Conservation (phyloP, 2,888 invertebrate species). For the Phortica magna region DNA sequence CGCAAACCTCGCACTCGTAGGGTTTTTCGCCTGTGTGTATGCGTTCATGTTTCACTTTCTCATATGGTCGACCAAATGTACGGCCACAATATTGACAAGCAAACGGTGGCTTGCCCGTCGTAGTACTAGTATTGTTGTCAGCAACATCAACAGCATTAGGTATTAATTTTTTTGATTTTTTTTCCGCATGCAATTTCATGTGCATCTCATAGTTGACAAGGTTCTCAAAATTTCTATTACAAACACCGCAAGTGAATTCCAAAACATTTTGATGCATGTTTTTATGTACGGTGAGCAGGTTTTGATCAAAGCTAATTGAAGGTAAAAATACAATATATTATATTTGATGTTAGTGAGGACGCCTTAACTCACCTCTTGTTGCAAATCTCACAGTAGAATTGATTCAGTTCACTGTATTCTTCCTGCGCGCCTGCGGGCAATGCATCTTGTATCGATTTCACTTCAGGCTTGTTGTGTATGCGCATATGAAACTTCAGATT, state of each 20-base stretch:
- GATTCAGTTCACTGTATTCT: conserved; percentile 70
- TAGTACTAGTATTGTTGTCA: conserved; percentile 4
- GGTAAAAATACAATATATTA: neutral
- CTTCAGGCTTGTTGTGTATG: conserved; percentile 85
- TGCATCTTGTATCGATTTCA: conserved; percentile 71
- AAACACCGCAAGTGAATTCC: conserved; percentile 82
- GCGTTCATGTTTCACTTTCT: conserved; percentile 91
- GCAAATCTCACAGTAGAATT: conserved; percentile 80
- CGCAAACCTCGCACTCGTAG: conserved; percentile 88
- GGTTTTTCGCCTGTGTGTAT: conserved; percentile 91
- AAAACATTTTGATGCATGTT: conserved; percentile 82
- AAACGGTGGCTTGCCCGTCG: conserved; percentile 79
- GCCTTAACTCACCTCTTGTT: conserved; percentile 75
- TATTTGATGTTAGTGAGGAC: neutral
- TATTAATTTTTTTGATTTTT: neutral
- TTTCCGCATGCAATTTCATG: conserved; percentile 82
- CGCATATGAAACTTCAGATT: conserved; percentile 82
- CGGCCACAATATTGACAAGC: conserved; percentile 86
- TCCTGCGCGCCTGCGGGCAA: conserved; percentile 71
- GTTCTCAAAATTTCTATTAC: conserved; percentile 86
- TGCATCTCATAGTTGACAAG: conserved; percentile 85
- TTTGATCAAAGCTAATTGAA: conserved; percentile 69
- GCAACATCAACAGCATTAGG: neutral
- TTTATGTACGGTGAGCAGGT: conserved; percentile 80
- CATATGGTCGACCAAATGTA: conserved; percentile 86